phyloP scores from a whole-genome alignment of 2,797 vertebrate species.

The Cuculus canorus region DNA sequence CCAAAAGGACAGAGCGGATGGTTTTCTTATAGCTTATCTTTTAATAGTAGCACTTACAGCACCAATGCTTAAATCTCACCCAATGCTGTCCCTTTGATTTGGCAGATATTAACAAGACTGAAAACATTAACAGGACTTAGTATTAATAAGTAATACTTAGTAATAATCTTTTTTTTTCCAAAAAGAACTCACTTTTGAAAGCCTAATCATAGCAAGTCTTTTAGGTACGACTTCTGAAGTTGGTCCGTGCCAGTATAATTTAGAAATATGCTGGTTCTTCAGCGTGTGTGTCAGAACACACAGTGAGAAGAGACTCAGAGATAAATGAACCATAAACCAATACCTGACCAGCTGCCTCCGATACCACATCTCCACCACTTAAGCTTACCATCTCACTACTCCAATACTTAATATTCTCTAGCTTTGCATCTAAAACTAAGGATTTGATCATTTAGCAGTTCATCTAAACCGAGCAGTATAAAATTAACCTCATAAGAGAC shows the following conservation, averaged over 20 bases:
- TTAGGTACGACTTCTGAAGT: not conserved
- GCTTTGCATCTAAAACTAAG: not conserved
- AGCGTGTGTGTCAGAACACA: not conserved
- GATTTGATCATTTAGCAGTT: not conserved
- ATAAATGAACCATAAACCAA: not conserved
- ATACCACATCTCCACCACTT: not conserved
- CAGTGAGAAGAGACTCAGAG: not conserved
- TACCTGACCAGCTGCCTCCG: not conserved
- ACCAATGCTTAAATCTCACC: not conserved
- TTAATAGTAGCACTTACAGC: not conserved
- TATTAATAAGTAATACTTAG: not conserved
- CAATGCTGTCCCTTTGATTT: not conserved
- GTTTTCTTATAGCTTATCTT: not conserved
- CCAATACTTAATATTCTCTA: not conserved
- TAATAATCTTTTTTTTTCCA: not conserved
- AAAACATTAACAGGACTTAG: not conserved
- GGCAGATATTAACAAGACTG: not conserved
- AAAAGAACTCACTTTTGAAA: not conserved
- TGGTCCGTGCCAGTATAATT: not conserved
- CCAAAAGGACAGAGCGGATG: not conserved
- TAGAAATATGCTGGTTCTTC: not conserved
- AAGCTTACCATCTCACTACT: not conserved
- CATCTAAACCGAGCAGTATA: not conserved
- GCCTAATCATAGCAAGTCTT: not conserved
- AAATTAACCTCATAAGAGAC: conserved; percentile 10